Evolutionary conservation across 2,797 vertebrate genomes (phyloP), one percentile per base, ranked within the genome.

Genomic region (Schizopygopsis pylzovi): DNA sequence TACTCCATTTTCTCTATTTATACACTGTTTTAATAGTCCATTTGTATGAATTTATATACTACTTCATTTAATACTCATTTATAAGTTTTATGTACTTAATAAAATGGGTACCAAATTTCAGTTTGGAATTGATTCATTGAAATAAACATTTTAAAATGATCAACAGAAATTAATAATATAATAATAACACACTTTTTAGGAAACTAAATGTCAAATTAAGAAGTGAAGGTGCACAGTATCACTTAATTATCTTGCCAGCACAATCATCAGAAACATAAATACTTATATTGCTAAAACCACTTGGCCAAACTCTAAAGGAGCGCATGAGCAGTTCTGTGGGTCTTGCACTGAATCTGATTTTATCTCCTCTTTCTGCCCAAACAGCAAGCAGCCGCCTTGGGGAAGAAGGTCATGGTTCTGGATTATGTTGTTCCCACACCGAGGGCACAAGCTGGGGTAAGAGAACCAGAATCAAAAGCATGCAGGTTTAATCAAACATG

Each of bases 341-440:
- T 52, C 39, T 81, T 52, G 45, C 25, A 13, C 15, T 3, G 20
- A 28, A 1, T 45, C 7, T 2, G 65, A 11, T 52, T 22, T 70
- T 37, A 7, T 47, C 6, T 12, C 4, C 0, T 0, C 16, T 25
- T 70, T 37, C 65, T 85, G 7, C 3, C 47, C 78, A 4, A 79
- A 92, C 56, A 99, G 98, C 97, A 98, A 96, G 96, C 98, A 22
- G 96, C 98, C 72, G 0, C 22, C 0, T 90, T 98, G 87, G 97
- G 98, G n/a, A 98, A 97, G 93, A 99, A 97, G 86, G 97, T 98
- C n/a, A 96, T 99, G 97, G 97, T 99, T 3, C 91, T 99, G 71
- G 98, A 99, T 94, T 99, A 94, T 7, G 98, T 99, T 85, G 96
- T 97, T 22, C 98, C 98, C 0, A 97, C 98, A 0, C 98, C 98